Conservation (phyloP, 2,113 vertebrate genomes). For the Barnardius zonarius region DNA sequence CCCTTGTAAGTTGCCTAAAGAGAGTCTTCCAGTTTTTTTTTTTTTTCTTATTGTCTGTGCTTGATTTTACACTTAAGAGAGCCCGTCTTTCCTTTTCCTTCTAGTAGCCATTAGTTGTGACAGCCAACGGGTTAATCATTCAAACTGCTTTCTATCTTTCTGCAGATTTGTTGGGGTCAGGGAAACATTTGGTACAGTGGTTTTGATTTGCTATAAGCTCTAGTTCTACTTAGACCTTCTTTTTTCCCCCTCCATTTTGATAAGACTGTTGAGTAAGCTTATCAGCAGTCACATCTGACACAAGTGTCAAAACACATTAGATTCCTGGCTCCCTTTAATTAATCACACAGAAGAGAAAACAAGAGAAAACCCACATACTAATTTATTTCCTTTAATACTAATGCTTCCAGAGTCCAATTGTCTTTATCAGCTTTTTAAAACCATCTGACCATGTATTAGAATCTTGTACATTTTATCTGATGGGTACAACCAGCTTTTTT, state of each 20-base stretch:
- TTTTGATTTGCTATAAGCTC: background rate
- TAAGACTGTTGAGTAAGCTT: background rate
- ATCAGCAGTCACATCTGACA: background rate
- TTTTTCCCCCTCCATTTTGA: background rate
- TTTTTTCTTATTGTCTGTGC: background rate
- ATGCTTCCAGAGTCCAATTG: background rate
- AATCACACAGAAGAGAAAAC: background rate
- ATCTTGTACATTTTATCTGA: background rate
- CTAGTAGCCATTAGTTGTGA: background rate
- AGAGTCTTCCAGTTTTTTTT: background rate
- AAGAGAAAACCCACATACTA: background rate
- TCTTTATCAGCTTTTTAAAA: background rate
- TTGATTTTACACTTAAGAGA: background rate
- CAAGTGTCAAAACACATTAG: background rate
- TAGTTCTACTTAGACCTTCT: background rate
- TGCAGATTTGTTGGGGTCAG: background rate
- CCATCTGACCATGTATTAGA: background rate
- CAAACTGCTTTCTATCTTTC: background rate
- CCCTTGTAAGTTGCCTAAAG: background rate
- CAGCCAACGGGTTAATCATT: background rate
- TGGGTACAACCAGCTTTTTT: background rate
- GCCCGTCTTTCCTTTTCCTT: background rate
- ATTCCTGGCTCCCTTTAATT: conserved; percentile 2
- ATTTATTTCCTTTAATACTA: background rate
- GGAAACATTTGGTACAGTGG: background rate